These are phyloP conservation scores for Coptotermes formosanus DNA, from an alignment of 1,140 invertebrate species.

Conservation along the genomic window DNA sequence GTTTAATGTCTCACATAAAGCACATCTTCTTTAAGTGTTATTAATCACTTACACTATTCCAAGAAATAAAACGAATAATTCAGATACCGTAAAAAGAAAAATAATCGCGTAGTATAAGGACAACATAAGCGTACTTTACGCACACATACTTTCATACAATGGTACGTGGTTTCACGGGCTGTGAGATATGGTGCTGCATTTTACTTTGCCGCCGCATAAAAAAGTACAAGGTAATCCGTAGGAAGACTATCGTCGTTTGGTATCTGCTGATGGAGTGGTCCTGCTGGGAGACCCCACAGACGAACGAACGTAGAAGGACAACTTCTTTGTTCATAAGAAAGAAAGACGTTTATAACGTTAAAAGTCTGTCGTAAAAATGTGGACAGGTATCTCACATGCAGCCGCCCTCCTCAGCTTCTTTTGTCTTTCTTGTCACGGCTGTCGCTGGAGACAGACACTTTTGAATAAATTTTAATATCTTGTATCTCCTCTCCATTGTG, in stretches of 20 bases:
- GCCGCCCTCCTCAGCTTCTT: background rate
- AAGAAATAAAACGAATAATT: too few species aligned
- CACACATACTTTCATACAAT: too few species aligned
- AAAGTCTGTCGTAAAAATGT: conserved; percentile 7
- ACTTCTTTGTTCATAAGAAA: background rate
- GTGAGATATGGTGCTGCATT: too few species aligned
- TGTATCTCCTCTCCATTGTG: background rate
- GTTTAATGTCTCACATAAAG: too few species aligned
- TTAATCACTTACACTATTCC: too few species aligned
- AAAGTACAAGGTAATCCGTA: background rate
- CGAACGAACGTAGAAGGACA: background rate
- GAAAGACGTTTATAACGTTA: conserved; percentile 15
- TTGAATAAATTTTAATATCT: conserved; percentile 15
- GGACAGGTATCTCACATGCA: background rate
- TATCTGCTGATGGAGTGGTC: background rate
- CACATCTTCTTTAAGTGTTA: too few species aligned
- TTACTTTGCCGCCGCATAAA: too few species aligned
- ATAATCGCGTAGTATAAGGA: too few species aligned
- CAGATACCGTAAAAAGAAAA: too few species aligned
- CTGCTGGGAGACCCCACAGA: background rate
- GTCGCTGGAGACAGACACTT: background rate
- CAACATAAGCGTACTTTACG: too few species aligned
- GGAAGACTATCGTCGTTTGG: background rate
- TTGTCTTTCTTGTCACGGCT: conserved; percentile 2
- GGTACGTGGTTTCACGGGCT: too few species aligned